Conservation (phyloP, 2,797 vertebrate genomes). For the Chrosomus eos region DNA sequence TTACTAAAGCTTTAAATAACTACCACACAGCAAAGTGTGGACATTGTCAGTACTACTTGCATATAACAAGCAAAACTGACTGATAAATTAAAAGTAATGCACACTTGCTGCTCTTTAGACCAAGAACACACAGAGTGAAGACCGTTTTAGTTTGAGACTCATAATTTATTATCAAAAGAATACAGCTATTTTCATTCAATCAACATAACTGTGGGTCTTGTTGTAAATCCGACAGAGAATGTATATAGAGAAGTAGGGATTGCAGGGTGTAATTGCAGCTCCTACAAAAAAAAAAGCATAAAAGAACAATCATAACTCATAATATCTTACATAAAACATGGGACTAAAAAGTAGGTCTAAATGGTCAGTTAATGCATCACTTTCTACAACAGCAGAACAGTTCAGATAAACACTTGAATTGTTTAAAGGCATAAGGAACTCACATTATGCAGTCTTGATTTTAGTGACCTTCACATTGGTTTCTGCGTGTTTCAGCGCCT, state of each 20-base stretch:
- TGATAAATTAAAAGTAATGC: background rate
- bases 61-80: background rate
- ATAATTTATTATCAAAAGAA: slow-evolving; percentile 53
- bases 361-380: too few relatives aligned
- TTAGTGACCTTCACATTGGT: slow-evolving; percentile 79
- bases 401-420: background rate
- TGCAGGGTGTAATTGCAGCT: background rate
- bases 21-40: too few relatives aligned
- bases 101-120: background rate
- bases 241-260: background rate
- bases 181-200: slow-evolving; percentile 8
- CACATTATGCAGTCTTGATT: slow-evolving; percentile 48
- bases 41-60: background rate
- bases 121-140: slow-evolving; percentile 7
- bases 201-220: background rate
- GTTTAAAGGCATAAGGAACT: slow-evolving; percentile 51
- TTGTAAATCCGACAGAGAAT: background rate
- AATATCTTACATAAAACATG: background rate
- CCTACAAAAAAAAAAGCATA: slow-evolving; percentile 26
- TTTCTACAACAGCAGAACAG: background rate
- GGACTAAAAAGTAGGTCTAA: background rate
- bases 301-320: background rate
- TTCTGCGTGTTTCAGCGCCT: slow-evolving; percentile 79
- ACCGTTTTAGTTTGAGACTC: slow-evolving; percentile 8
- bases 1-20: background rate